Base-by-base conservation (phyloP, 2,888 invertebrate species). In the Aethes cnicana region DNA sequence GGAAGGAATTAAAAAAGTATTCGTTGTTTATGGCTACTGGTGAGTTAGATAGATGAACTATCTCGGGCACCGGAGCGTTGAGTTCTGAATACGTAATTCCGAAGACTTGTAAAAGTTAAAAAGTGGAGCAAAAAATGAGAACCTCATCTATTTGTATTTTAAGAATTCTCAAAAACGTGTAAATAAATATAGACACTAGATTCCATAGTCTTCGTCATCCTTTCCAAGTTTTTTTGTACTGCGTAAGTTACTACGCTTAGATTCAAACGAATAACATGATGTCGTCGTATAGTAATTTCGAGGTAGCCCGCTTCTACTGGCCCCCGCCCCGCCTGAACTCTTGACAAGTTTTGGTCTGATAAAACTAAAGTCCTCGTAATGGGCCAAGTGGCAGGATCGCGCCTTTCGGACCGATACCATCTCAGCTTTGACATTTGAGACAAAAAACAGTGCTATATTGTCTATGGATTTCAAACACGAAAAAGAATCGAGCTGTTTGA, bases 271-370 rank as follows among this genome's bases (percentile, higher is more conserved):
- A n/a, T n/a, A n/a, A n/a, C n/a, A n/a, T n/a, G n/a, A n/a, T 26
- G 9, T 28, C 26, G 6, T 28, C 11, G 2, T 4, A 28, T n/a
- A 28, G 9, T 4, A 12, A 5, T 9, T 8, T 8, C 9, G 11
- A 28, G 28, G 28, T 11, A 9, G 3, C 30, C 28, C 58, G 60
- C 57, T 53, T 2, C 1, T 25, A 57, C 28, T 55, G 33, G 26
- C 30, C 20, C 48, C 37, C 55, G 25, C 42, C 47, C 14, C 53
- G 39, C 18, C 35, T 56, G 64, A 56, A 52, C 70, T 64, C 74
- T 78, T 80, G 78, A 80, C 80, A 83, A 85, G 62, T 85, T 85
- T 70, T 64, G 74, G 87, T 87, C 86, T 63, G 87, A 87, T 87
- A 84, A 66, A 56, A 48, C 46, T 53, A 55, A 74, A 74, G 76